Conservation (phyloP, 1,140 invertebrate genomes). For the Drosophila equinoxialis region DNA sequence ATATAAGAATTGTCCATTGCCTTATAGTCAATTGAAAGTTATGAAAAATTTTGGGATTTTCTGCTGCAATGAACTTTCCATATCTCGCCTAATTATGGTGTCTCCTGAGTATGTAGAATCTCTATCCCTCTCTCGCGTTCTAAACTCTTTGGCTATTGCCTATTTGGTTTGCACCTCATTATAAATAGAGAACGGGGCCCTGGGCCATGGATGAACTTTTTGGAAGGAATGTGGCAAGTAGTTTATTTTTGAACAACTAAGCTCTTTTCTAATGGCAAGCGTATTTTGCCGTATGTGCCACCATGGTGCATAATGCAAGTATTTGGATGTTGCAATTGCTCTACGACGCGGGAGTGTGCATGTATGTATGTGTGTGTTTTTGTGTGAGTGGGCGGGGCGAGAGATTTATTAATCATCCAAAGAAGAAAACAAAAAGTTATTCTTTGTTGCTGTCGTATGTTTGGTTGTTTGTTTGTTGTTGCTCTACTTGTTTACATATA, state of each 20-base stretch:
- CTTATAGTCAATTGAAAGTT: too few relatives aligned
- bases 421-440: background rate
- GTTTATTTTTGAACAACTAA: conserved; percentile 58
- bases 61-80: background rate
- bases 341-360: conserved; percentile 12
- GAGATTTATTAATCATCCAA: background rate
- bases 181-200: conserved; percentile 44
- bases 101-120: background rate
- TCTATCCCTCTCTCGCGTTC: conserved; percentile 6
- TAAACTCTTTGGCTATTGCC: conserved; percentile 35
- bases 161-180: conserved; percentile 49
- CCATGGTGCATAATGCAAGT: background rate
- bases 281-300: too few relatives aligned
- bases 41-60: background rate
- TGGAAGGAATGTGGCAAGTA: conserved; percentile 53
- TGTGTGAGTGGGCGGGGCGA: background rate
- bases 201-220: conserved; percentile 56
- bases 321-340: conserved; percentile 31
- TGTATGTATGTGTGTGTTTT: background rate
- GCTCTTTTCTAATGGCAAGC: background rate
- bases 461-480: conserved; percentile 37
- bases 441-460: conserved; percentile 21
- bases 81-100: background rate
- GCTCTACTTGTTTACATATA: conserved; percentile 46
- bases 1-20: too few relatives aligned